phyloP scores from a whole-genome alignment of 2,113 vertebrate species.

The Colossoma macropomum region DNA sequence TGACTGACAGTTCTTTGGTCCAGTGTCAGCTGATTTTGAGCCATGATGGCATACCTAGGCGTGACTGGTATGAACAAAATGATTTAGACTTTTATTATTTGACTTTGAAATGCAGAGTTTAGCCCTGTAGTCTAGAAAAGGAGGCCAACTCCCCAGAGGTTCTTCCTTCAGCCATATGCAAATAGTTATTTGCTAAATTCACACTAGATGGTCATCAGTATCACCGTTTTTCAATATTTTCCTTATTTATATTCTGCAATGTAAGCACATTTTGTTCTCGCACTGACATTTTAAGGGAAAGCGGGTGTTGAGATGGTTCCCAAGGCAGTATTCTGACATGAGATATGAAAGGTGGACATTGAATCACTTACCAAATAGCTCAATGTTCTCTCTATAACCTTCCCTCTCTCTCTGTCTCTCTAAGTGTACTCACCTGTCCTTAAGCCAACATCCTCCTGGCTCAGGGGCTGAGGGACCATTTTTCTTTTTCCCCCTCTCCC shows the following conservation, averaged over 20 bases:
- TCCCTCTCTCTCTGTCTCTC: not conserved
- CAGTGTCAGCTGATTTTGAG: not conserved
- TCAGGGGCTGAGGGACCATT: not conserved
- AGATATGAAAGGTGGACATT: not conserved
- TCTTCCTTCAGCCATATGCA: not conserved
- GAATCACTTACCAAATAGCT: not conserved
- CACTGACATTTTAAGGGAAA: not conserved
- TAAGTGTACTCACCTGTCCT: not conserved
- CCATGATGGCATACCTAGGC: not conserved
- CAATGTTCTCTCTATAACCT: not conserved
- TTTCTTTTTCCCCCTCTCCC: not conserved
- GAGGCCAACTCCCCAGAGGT: not conserved
- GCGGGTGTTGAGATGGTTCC: not conserved
- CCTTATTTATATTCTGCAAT: slow-evolving; percentile 9
- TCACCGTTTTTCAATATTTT: not conserved
- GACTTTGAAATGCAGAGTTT: not conserved
- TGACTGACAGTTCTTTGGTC: not conserved
- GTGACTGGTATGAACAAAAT: not conserved
- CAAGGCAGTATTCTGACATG: not conserved
- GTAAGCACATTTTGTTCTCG: not conserved
- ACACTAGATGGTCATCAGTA: not conserved
- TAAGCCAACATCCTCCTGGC: not conserved
- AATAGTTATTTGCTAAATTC: not conserved
- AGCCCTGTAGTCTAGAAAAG: not conserved
- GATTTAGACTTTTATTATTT: not conserved